Evolutionary conservation across 1,140 invertebrate genomes (phyloP).

Genomic region (Camponotus floridanus): DNA sequence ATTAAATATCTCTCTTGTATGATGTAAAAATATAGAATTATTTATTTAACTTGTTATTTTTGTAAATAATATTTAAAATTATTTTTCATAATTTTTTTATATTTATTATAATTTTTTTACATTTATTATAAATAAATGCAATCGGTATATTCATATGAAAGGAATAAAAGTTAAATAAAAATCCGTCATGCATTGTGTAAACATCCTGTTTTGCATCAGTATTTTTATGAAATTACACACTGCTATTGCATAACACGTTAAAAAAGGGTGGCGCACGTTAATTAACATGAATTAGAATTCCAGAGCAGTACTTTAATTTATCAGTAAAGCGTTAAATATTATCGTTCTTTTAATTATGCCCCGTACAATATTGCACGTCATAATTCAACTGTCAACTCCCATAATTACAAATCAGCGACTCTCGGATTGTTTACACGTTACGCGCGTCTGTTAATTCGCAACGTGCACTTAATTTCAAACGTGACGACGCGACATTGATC

Average conservation of each 20-base stretch:
- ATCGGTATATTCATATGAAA: not conserved
- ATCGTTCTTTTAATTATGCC: not conserved
- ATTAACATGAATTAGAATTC: not conserved
- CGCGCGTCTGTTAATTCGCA: not conserved
- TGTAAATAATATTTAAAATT: not conserved
- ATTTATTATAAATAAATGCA: not conserved
- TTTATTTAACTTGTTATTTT: not conserved
- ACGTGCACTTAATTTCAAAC: not conserved
- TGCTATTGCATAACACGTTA: not conserved
- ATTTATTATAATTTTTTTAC: too few species aligned
- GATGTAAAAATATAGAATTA: too few species aligned
- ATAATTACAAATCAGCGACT: not conserved
- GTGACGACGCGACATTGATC: not conserved
- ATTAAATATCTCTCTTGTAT: not conserved
- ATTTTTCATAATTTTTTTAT: not conserved
- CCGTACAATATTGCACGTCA: not conserved
- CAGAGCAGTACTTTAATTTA: not conserved
- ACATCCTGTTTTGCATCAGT: not conserved
- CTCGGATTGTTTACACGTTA: constrained; percentile 1
- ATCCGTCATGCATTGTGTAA: not conserved
- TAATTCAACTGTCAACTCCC: not conserved
- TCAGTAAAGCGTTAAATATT: not conserved
- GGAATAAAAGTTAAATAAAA: not conserved
- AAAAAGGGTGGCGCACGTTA: not conserved
- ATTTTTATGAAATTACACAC: not conserved